Percentiles rank a stretch among this genome's conserved stretches.
These are phyloP conservation scores for Tenodera sinensis DNA, from an alignment of 2,888 invertebrate species.

Conservation along the genomic window DNA sequence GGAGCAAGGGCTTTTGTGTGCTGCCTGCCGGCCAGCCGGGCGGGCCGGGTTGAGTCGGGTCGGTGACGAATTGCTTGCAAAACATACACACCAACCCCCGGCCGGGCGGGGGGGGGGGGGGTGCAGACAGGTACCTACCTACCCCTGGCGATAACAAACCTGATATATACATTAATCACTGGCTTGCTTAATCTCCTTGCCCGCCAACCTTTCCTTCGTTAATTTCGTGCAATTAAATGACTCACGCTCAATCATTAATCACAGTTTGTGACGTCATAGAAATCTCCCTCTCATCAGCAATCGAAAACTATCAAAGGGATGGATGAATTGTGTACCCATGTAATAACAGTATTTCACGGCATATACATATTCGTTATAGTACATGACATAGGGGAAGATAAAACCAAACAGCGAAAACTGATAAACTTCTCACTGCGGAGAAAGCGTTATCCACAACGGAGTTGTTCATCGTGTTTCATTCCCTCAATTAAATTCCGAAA, in stretches of 20 bases:
- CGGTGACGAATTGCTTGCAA: background rate
- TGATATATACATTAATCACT: background rate
- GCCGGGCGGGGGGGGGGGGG: no score
- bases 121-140: background rate
- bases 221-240: background rate
- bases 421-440: background rate
- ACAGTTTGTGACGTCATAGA: background rate
- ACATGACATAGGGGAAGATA: background rate
- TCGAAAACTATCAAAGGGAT: background rate
- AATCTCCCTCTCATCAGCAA: background rate
- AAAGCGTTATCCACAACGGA: no score
- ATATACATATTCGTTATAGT: no score
- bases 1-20: background rate
- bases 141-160: background rate
- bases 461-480: no score
- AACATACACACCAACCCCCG: background rate
- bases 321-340: background rate
- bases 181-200: no score
- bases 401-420: background rate
- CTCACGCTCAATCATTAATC: background rate
- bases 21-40: no score
- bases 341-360: background rate
- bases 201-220: background rate
- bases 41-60: no score
- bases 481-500: no score